phyloP scores from a whole-genome alignment of 2,888 invertebrate genomes.

The Drosophila cognata region DNA sequence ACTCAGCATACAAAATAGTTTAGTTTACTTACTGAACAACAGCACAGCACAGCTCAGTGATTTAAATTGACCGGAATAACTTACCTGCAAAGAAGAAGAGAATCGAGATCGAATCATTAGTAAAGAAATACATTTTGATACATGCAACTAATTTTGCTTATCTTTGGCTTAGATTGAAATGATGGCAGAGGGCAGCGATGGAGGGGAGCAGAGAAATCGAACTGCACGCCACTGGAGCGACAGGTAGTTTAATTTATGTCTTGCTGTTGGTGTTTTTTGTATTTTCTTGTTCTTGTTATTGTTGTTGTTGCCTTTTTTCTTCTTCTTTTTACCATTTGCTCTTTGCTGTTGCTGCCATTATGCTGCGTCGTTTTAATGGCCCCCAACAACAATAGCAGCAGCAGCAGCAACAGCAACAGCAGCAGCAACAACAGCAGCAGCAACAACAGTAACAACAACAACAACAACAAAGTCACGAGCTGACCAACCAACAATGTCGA shows the following conservation, averaged over 20 bases:
- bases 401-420: conserved; percentile 14
- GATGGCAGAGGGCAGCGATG: neutral
- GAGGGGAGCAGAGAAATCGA: neutral
- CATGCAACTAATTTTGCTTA: conserved; percentile 70
- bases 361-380: conserved; percentile 81
- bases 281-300: conserved; percentile 46
- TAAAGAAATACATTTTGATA: conserved; percentile 36
- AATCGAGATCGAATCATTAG: conserved; percentile 52
- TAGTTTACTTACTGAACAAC: conserved; percentile 32
- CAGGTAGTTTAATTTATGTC: conserved; percentile 83
- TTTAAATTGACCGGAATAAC: conserved; percentile 33
- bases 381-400: conserved; percentile 54
- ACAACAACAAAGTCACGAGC: conserved; percentile 62
- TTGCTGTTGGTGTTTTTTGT: conserved; percentile 40
- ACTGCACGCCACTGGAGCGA: conserved; percentile 66
- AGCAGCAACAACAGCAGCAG: conserved; percentile 45
- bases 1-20: conserved; percentile 5
- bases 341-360: conserved; percentile 73
- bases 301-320: neutral
- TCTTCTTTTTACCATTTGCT: conserved; percentile 42
- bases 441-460: conserved; percentile 38
- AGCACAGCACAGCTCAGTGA: neutral
- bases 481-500: conserved; percentile 64
- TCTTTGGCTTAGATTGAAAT: conserved; percentile 39
- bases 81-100: conserved; percentile 69